These are phyloP conservation scores for Fregetta grallaria DNA, from an alignment of 2,113 vertebrate genomes.

Conservation along the genomic window DNA sequence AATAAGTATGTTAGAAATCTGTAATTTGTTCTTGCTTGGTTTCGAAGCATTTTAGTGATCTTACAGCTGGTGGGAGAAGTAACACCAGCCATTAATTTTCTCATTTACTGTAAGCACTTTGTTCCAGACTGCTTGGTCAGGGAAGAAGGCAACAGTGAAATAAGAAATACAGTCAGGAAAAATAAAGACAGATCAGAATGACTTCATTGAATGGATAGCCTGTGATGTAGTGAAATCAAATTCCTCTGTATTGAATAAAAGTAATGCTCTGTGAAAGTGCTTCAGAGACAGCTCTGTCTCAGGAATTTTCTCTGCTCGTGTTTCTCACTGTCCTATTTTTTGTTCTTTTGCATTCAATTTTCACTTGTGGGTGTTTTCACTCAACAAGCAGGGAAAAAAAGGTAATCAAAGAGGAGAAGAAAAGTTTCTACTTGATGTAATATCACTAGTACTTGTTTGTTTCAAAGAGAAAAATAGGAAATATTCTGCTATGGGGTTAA, in stretches of 20 bases:
- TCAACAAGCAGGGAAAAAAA: background rate
- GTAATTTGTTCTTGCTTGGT: background rate
- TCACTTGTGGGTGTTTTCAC: background rate
- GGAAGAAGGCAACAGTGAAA: background rate
- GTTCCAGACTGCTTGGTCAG: background rate
- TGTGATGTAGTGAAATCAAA: background rate
- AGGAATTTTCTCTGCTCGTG: background rate
- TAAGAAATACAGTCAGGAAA: background rate
- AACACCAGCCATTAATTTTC: background rate
- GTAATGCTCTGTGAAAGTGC: background rate
- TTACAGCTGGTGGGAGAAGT: background rate
- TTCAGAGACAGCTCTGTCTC: background rate
- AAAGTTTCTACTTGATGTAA: background rate
- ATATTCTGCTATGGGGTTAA: background rate
- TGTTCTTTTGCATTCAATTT: background rate
- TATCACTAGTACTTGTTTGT: background rate
- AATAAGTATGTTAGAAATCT: background rate
- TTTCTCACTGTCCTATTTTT: background rate
- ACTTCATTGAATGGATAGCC: background rate
- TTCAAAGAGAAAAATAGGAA: background rate
- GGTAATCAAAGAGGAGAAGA: background rate
- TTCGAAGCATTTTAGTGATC: background rate
- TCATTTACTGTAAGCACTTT: background rate
- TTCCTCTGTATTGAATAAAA: background rate
- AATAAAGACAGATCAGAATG: background rate